Evolutionary conservation across 2,113 vertebrate genomes (phyloP).

Genomic region (Bufo gargarizans): DNA sequence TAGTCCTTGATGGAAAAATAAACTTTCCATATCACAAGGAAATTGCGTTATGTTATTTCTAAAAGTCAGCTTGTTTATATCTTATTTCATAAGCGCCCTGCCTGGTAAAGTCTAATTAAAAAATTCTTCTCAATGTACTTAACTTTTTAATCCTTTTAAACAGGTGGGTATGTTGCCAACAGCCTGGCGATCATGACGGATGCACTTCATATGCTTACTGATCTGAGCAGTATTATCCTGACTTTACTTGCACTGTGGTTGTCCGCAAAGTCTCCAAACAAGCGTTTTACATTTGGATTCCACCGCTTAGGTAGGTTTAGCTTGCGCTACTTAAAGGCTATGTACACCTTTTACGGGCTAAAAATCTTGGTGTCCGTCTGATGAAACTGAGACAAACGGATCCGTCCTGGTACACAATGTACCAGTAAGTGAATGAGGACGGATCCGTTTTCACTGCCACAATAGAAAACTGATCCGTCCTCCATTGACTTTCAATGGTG

Average conservation of each 20-base stretch:
- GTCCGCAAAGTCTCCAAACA: constrained; percentile 89
- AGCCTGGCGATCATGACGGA: constrained; percentile 98
- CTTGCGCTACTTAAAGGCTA: neutral
- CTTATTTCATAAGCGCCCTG: neutral
- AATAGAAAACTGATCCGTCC: too few species aligned
- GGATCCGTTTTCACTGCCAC: too few species aligned
- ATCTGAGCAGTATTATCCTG: constrained; percentile 91
- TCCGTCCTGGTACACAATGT: too few species aligned
- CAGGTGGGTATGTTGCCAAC: constrained; percentile 93
- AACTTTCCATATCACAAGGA: too few species aligned
- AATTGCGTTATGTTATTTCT: too few species aligned
- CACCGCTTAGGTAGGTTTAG: constrained; percentile 87
- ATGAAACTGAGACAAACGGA: too few species aligned
- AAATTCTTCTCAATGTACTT: neutral
- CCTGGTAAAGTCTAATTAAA: neutral
- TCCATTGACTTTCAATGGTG: too few species aligned
- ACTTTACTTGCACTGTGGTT: constrained; percentile 94
- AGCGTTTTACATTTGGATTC: constrained; percentile 92
- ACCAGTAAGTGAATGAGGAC: too few species aligned
- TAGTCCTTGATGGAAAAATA: too few species aligned
- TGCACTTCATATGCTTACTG: constrained; percentile 93
- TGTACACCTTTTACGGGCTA: too few species aligned
- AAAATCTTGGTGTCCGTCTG: too few species aligned
- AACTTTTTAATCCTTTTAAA: constrained; percentile 59
- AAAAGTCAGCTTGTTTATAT: neutral